Base-by-base conservation (phyloP, 2,797 vertebrate species). In the Rhinogobio ventralis region DNA sequence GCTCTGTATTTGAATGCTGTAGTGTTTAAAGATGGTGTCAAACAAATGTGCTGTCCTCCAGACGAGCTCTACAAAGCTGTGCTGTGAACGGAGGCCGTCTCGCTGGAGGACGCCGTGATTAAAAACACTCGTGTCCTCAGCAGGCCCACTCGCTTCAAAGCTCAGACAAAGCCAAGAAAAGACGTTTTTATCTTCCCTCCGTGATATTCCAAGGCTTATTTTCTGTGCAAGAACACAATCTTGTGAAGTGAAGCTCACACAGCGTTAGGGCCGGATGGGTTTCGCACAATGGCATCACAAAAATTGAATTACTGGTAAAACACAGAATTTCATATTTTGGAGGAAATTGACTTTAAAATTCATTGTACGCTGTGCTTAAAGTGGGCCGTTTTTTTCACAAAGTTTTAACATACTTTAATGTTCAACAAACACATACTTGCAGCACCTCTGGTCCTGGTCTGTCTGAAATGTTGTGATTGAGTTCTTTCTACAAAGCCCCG, bases 101-200 rank as follows among this genome's bases (percentile, higher is more conserved):
- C 81, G 79, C 76, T 88, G 84, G 71, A 77, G 85, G 86, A 90
- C 86, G 67, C 85, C 87, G 86, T 86, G 36, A 89, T 90, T 88
- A 85, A 49, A 88, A 91, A 66, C 79, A 88, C 84, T 90, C 14
- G 10, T 84, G 86, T 81, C 85, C 80, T 87, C 71, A 79, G 79
- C 62, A 68, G 83, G 51, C 46, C 80, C 74, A 66, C 69, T 25
- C 85, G 77, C 87, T 68, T 75, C 79, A 79, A 86, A 91, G 76
- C 85, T 68, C 68, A 15, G 6, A 72, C 68, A 88, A 82, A 83
- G 67, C 85, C 57, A 69, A 60, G 82, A 77, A 42, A 75, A 79
- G 67, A 90, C 39, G 66, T 84, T 67, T 62, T 75, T 55, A 55
- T 68, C 60, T 76, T 75, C 72, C 30, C 83, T 39, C 42, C 1